phyloP scores from a whole-genome alignment of 2,797 vertebrate genomes.

The Hydrocynus forskahlii region DNA sequence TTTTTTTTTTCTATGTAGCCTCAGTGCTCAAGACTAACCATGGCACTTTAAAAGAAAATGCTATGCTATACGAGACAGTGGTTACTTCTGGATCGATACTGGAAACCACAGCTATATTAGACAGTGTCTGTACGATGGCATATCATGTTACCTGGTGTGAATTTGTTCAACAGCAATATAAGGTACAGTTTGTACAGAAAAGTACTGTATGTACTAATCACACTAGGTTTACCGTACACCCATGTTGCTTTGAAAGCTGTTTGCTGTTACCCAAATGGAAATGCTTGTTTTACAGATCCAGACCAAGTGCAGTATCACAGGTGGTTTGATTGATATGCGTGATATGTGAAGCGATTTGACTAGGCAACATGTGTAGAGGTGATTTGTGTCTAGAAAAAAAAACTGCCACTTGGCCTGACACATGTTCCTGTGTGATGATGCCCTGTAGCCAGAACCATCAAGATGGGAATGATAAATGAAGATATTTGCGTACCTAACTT shows the following conservation, averaged over 20 bases:
- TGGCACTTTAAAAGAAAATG: background rate
- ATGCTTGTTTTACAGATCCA: background rate
- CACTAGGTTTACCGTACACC: background rate
- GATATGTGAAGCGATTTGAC: background rate
- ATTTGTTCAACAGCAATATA: background rate
- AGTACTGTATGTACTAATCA: background rate
- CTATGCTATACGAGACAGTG: background rate
- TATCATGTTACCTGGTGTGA: background rate
- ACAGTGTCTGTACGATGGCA: background rate
- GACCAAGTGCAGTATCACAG: background rate
- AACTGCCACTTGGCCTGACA: background rate
- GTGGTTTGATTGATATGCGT: background rate
- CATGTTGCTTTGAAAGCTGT: background rate
- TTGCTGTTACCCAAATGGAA: background rate
- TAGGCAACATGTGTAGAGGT: background rate
- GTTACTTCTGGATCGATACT: too few species aligned
- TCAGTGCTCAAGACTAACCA: too few species aligned
- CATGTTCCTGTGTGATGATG: constrained; percentile 14
- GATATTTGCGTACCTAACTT: constrained; percentile 16
- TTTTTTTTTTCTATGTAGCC: background rate
- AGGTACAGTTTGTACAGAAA: background rate
- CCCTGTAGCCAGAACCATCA: constrained; percentile 1
- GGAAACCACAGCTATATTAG: background rate
- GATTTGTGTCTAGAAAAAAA: constrained; percentile 1
- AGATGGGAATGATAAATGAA: constrained; percentile 23